These are phyloP conservation scores for Falcaria lacertinaria DNA, from an alignment of 2,888 invertebrate genomes.

Conservation along the genomic window DNA sequence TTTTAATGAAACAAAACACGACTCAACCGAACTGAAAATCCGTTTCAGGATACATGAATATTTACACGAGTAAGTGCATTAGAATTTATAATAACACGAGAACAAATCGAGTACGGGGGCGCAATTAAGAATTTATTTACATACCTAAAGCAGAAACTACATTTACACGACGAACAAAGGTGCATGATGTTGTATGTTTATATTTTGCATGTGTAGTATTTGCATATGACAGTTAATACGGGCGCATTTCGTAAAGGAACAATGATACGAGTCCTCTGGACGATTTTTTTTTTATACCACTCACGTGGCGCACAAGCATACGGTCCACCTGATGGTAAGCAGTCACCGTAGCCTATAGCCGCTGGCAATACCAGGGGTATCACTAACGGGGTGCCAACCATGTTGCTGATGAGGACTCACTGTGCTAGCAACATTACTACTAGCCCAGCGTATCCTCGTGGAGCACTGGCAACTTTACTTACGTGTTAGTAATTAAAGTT, in stretches of 20 bases:
- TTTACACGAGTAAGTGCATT: constrained; percentile 5
- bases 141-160: constrained; percentile 6
- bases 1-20: too few species aligned
- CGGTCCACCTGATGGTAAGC: too few species aligned
- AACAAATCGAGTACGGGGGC: constrained; percentile 1
- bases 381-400: too few species aligned
- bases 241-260: background rate
- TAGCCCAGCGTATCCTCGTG: too few species aligned
- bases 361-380: too few species aligned
- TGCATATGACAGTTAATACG: constrained; percentile 13
- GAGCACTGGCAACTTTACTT: too few species aligned
- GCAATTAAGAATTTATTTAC: constrained; percentile 17
- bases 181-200: constrained; percentile 5
- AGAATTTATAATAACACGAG: constrained; percentile 6
- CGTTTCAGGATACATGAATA: constrained; percentile 6
- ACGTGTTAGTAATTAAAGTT: too few species aligned
- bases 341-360: too few species aligned
- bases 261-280: constrained; percentile 3
- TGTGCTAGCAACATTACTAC: too few species aligned
- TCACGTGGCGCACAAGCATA: too few species aligned
- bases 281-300: too few species aligned
- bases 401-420: too few species aligned
- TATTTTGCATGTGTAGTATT: constrained; percentile 7
- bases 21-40: background rate
- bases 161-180: constrained; percentile 9